phyloP scores from a whole-genome alignment of 1,140 invertebrate species.

The Drosophila parabipectinata region DNA sequence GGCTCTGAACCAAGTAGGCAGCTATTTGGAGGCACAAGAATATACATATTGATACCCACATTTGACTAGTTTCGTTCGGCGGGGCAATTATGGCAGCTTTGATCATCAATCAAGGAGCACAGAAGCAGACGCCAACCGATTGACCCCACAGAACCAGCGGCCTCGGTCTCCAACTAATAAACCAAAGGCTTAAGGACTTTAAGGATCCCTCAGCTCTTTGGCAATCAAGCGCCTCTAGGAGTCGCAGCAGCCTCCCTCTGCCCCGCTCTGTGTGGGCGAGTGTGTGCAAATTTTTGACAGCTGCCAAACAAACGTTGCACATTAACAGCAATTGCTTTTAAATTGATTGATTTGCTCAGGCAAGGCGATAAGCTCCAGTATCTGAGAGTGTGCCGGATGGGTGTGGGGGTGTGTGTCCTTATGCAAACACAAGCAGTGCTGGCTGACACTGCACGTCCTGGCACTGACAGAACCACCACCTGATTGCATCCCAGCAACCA shows the following conservation, averaged over 20 bases:
- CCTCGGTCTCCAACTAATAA: constrained; percentile 50
- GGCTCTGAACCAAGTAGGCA: constrained; percentile 25
- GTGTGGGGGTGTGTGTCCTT: constrained; percentile 18
- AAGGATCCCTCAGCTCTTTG: constrained; percentile 17
- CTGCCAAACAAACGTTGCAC: constrained; percentile 79
- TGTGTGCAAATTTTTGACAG: constrained; percentile 68
- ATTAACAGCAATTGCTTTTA: constrained; percentile 82
- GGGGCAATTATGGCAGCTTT: constrained; percentile 53
- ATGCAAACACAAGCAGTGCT: constrained; percentile 58
- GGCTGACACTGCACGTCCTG: constrained; percentile 42
- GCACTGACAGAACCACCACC: constrained; percentile 56
- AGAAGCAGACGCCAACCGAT: constrained; percentile 38
- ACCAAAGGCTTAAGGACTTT: constrained; percentile 35
- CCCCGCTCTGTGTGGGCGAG: constrained; percentile 16
- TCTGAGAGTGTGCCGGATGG: not conserved
- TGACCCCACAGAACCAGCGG: constrained; percentile 49
- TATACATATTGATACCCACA: constrained; percentile 12
- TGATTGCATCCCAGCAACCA: constrained; percentile 6
- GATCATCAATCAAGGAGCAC: constrained; percentile 47
- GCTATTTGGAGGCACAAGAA: constrained; percentile 4
- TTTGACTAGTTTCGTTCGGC: constrained; percentile 26
- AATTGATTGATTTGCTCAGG: constrained; percentile 78
- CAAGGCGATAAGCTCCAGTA: constrained; percentile 44
- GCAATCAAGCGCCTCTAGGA: constrained; percentile 1
- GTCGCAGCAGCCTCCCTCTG: not conserved